Evolutionary conservation across 2,113 vertebrate species (phyloP).

Genomic region (Lophius piscatorius): DNA sequence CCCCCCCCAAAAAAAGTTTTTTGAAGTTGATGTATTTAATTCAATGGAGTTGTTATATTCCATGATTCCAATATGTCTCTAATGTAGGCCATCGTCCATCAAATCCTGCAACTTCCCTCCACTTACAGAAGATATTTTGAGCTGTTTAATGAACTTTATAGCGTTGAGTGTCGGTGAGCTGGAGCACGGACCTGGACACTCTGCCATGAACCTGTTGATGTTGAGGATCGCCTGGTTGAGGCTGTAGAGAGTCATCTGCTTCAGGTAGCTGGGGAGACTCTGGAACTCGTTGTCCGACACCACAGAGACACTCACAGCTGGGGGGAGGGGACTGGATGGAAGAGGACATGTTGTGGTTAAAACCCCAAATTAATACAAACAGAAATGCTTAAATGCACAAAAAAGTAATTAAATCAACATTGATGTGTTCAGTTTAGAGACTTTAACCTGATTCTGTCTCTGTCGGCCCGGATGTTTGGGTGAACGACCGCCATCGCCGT

Average conservation of each 20-base stretch:
- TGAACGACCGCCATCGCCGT: background rate
- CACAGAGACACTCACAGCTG: slow-evolving; percentile 27
- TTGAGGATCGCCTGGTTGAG: slow-evolving; percentile 73
- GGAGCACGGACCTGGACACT: slow-evolving; percentile 53
- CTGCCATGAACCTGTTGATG: slow-evolving; percentile 64
- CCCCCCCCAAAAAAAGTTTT: too few relatives aligned
- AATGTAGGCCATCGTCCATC: too few relatives aligned
- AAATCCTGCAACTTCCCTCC: too few relatives aligned
- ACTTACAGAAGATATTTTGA: too few relatives aligned
- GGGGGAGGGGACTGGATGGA: slow-evolving; percentile 10
- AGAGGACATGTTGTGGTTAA: background rate
- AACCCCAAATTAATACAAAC: too few relatives aligned
- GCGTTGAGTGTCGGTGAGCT: too few relatives aligned
- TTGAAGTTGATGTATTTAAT: too few relatives aligned
- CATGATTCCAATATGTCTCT: too few relatives aligned
- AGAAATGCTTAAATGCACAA: background rate
- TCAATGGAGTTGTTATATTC: too few relatives aligned
- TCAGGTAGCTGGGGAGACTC: slow-evolving; percentile 72
- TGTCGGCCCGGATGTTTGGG: slow-evolving; percentile 28
- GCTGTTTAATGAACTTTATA: too few relatives aligned
- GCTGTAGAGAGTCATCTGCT: slow-evolving; percentile 66
- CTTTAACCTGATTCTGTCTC: slow-evolving; percentile 14
- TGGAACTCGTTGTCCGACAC: slow-evolving; percentile 73
- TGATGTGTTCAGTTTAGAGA: too few relatives aligned
- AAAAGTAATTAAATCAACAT: background rate